These are phyloP conservation scores for Ailurus styani DNA, from an alignment of 2,113 vertebrate species.

Conservation along the genomic window DNA sequence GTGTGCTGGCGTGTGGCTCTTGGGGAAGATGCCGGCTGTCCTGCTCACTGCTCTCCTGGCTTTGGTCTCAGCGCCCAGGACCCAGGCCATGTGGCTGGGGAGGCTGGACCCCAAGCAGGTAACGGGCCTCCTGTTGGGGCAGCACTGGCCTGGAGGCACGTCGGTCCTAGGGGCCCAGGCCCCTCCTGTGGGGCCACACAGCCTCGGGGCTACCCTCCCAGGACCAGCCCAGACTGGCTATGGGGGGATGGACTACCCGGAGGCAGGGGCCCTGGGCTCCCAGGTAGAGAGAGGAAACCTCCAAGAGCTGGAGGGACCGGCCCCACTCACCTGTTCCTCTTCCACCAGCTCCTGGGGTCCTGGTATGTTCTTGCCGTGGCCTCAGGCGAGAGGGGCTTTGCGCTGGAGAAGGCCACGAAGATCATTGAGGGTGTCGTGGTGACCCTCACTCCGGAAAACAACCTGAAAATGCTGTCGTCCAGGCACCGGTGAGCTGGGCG, in stretches of 20 bases:
- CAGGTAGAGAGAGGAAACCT: neutral
- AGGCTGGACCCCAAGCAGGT: conserved; percentile 53
- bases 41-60: neutral
- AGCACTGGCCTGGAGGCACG: rapidly evolving
- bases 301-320: rapidly evolving
- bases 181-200: neutral
- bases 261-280: rapidly evolving
- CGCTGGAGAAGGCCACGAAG: neutral
- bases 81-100: neutral
- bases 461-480: neutral
- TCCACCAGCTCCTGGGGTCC: conserved; percentile 43
- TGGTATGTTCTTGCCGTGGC: conserved; percentile 61
- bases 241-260: neutral
- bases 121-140: rapidly evolving
- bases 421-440: neutral
- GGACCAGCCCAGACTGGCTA: neutral
- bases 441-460: neutral
- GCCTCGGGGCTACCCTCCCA: neutral
- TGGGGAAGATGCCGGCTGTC: neutral
- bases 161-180: rapidly evolving
- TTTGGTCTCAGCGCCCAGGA: rapidly evolving
- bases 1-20: rapidly evolving
- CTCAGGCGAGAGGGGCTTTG: conserved; percentile 26
- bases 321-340: rapidly evolving
- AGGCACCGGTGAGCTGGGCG: neutral